Evolutionary conservation across 2,888 invertebrate genomes (phyloP).

Genomic region (Sesamia inferens): DNA sequence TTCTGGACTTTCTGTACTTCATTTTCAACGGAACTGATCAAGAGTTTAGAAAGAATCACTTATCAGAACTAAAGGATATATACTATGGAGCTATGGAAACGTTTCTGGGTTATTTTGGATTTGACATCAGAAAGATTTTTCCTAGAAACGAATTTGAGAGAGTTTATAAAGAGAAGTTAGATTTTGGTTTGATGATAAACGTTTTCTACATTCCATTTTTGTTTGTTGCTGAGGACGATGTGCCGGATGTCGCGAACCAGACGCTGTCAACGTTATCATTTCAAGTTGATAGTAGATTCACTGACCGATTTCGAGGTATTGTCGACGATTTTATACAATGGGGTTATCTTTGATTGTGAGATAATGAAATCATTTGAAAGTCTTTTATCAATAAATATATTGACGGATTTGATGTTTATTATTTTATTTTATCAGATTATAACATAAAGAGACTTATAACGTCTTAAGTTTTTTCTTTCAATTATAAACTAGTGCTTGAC

Average conservation of each 20-base stretch:
- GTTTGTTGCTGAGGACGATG: constrained; percentile 68
- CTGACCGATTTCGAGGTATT: constrained; percentile 65
- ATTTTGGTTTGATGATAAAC: constrained; percentile 72
- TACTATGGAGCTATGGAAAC: constrained; percentile 69
- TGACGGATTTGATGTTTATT: neutral
- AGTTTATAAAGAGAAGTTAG: constrained; percentile 68
- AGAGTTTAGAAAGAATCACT: constrained; percentile 72
- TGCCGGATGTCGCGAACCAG: constrained; percentile 64
- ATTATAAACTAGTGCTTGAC: too few relatives aligned
- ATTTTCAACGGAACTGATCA: constrained; percentile 74
- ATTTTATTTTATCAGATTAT: neutral
- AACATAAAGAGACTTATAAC: neutral
- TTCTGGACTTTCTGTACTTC: constrained; percentile 75
- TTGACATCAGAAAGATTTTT: constrained; percentile 69
- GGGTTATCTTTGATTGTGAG: constrained; percentile 59
- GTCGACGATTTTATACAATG: constrained; percentile 71
- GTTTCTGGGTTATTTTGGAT: constrained; percentile 69
- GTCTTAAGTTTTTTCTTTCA: too few relatives aligned
- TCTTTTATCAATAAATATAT: constrained; percentile 1
- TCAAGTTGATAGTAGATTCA: constrained; percentile 63
- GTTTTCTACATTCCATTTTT: constrained; percentile 68
- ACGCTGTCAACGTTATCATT: constrained; percentile 57
- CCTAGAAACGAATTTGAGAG: constrained; percentile 70
- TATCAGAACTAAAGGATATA: constrained; percentile 69
- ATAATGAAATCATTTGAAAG: neutral